Base-by-base conservation (phyloP, 2,797 vertebrate species). In the Gadopsis marmoratus region DNA sequence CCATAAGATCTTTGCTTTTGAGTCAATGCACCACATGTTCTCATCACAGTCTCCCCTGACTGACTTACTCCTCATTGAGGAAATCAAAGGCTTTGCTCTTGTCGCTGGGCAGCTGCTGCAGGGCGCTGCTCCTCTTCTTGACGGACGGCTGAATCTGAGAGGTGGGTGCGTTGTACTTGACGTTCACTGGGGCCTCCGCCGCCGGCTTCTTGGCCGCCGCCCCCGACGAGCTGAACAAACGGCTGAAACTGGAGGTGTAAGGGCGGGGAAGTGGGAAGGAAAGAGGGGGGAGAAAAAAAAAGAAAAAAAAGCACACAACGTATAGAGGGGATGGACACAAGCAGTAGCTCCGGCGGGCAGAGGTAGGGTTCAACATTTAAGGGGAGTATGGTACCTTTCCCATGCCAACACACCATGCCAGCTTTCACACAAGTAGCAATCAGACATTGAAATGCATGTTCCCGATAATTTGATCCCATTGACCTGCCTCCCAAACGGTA, bases 21-120 rank as follows among this genome's bases (percentile, higher is more conserved):
- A 39, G 33, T 39, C 4, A 4, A 7, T 64, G 17, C 0, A 39
- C 8, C 26, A 55, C 26, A 56, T 14, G 7, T 43, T 39, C 19
- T 47, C 29, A 23, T 21, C 37, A 1, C 1, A 21, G 5, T n/a
- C 4, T 16, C 37, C 39, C 19, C 14, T 21, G 51, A 29, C 7
- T 16, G 48, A 93, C 98, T 97, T 88, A 99, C 98, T 99, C 98
- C 86, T 99, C 98, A 64, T 97, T 97, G 84, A 99, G 98, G 93
- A 99, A 99, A 92, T 99, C 98, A 60, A 99, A 99, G 58, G 98
- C 98, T 92, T 97, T 99, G 87, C 97, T 98, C 93, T 99, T 99
- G 95, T 99, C 97, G 21, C 97, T 97, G 29, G 98, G 98, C 79
- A 99, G 95, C 58, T 99, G 98, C 90, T 97, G 96, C 90, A 99